These are phyloP conservation scores for Thymelicus acteon DNA, from an alignment of 2,888 invertebrate species.

Conservation along the genomic window DNA sequence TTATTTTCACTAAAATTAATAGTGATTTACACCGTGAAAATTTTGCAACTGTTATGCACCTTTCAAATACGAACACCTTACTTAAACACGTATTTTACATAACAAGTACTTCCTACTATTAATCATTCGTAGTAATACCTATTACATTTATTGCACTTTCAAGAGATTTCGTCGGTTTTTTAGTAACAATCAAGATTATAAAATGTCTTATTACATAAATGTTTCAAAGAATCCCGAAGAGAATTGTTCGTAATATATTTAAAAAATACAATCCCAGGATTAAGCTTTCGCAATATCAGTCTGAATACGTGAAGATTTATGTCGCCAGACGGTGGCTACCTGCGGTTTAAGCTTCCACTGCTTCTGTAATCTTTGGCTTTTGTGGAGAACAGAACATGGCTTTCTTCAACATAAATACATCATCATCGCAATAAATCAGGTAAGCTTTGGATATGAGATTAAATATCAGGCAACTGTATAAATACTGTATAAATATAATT, in stretches of 20 bases:
- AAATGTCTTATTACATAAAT: too few relatives aligned
- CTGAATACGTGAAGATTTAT: slow-evolving; percentile 27
- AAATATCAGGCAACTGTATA: neutral
- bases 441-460: slow-evolving; percentile 4
- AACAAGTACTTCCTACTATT: too few relatives aligned
- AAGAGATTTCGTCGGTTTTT: too few relatives aligned
- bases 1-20: slow-evolving; percentile 64
- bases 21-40: slow-evolving; percentile 41
- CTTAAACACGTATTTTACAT: too few relatives aligned
- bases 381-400: slow-evolving; percentile 27
- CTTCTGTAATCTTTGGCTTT: slow-evolving; percentile 31
- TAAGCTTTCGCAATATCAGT: slow-evolving; percentile 24
- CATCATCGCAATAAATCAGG: slow-evolving; percentile 21
- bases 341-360: slow-evolving; percentile 26
- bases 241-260: slow-evolving; percentile 8
- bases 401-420: slow-evolving; percentile 24
- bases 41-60: slow-evolving; percentile 9
- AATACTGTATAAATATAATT: slow-evolving; percentile 14
- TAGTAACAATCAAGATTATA: too few relatives aligned
- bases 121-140: too few relatives aligned
- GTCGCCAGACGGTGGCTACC: slow-evolving; percentile 29
- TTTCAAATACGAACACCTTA: neutral
- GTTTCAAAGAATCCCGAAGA: neutral
- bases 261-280: slow-evolving; percentile 5
- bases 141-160: too few relatives aligned